Evolutionary conservation across 2,888 invertebrate species (phyloP), one percentile per base, ranked within the genome.

Genomic region (Ceraclea dissimilis): DNA sequence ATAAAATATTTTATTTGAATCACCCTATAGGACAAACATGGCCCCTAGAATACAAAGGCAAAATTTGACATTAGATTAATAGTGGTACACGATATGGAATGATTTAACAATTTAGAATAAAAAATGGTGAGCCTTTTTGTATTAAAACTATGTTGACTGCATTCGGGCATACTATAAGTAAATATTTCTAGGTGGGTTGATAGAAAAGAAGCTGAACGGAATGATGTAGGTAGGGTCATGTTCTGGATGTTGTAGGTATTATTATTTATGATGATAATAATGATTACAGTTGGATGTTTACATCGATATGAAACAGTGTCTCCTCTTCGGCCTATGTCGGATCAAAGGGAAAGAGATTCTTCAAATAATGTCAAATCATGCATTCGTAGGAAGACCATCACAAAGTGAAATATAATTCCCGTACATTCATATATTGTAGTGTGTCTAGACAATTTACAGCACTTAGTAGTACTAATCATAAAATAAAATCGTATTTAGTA

Each of bases 31-130:
- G 13, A 8, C 39, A 13, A 39, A 16, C 5, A 39, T 39, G 13
- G 13, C 39, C 13, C 39, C 39, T 13, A 39, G 13, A 46, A 46
- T 47, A 51, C 13, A 51, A 46, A 51, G 51, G 52, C 31, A 21
- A 31, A 54, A 18, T 43, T 52, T 58, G 58, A 58, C 58, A 59
- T 48, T 10, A 55, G 56, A 59, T 59, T 59, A 59, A 59, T 59
- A 56, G 49, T 26, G 21, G 16, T n/a, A 39, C 52, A 20, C n/a
- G 44, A 21, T n/a, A 22, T 19, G 11, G 52, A 53, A 56, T 59
- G 59, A 59, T 56, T 59, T 34, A 52, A 59, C 59, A 59, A 46
- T 59, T 39, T n/a, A 39, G 5, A 16, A 16, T n/a, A 39, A 39
- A 13, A 13, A 4, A 39, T 13, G 39, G 39, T 39, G 39, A 16